Percentiles rank a stretch among this genome's conserved stretches.
Conservation (phyloP, 2,113 vertebrate genomes). For the Synodontis membranacea region DNA sequence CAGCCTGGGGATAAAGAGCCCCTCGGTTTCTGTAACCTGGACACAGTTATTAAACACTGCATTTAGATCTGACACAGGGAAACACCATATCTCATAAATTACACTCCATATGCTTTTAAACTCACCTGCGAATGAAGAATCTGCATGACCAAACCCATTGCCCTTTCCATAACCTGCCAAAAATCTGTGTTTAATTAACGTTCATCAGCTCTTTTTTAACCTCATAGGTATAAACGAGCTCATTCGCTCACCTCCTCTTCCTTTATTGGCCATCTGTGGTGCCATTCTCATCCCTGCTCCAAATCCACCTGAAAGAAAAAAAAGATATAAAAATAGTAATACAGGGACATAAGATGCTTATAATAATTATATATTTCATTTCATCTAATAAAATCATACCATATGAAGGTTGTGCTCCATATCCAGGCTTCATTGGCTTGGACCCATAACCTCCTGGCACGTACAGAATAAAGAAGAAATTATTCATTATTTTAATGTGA, state of each 20-base stretch:
- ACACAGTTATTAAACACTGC: background rate
- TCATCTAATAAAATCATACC: constrained; percentile 47
- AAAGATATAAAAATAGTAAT: background rate
- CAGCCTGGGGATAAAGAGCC: constrained; percentile 22
- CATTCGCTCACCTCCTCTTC: constrained; percentile 50
- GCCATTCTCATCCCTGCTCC: constrained; percentile 53
- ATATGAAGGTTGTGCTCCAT: constrained; percentile 53
- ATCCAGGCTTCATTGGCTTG: constrained; percentile 62
- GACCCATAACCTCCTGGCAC: constrained; percentile 54
- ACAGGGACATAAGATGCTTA: background rate
- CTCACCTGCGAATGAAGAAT: constrained; percentile 61
- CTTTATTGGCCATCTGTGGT: constrained; percentile 59
- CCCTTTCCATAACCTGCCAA: constrained; percentile 53
- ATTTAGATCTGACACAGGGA: background rate
- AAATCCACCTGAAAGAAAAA: constrained; percentile 38
- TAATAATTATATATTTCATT: background rate
- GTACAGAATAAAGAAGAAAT: background rate
- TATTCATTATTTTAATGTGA: no score
- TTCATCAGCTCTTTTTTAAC: accelerated
- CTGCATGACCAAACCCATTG: constrained; percentile 58
- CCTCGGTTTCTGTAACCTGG: constrained; percentile 42
- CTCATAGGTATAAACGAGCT: background rate
- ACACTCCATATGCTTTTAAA: background rate
- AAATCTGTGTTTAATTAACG: background rate
- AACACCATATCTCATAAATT: background rate